Percentiles rank a stretch among this genome's conserved stretches.
phyloP scores from a whole-genome alignment of 1,140 invertebrate species.

The Drepana arcuata region DNA sequence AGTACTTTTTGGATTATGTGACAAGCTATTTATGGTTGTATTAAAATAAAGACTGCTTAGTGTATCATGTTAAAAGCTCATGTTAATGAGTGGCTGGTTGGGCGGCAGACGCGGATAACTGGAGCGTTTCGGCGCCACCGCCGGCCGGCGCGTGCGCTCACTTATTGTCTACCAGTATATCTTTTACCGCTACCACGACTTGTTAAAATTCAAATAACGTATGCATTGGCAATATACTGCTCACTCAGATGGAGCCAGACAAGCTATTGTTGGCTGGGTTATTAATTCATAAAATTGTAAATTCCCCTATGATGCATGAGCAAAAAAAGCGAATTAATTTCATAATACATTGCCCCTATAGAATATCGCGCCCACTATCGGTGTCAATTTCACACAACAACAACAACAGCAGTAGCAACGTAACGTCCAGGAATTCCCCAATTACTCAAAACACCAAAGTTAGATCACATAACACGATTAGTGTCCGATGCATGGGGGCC shows the following conservation, averaged over 20 bases:
- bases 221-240: too few relatives aligned
- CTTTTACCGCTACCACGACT: conserved; percentile 32
- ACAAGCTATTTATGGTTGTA: too few relatives aligned
- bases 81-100: conserved; percentile 1
- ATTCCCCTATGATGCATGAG: too few relatives aligned
- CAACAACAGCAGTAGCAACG: not conserved
- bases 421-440: conserved; percentile 9
- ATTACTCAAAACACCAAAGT: conserved; percentile 25
- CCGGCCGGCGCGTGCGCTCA: conserved; percentile 25
- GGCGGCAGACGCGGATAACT: conserved; percentile 27
- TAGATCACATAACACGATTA: conserved; percentile 51
- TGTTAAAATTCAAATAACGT: conserved; percentile 49
- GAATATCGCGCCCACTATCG: not conserved
- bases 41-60: too few relatives aligned
- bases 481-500: conserved; percentile 27
- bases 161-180: conserved; percentile 40
- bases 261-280: too few relatives aligned
- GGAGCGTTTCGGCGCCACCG: conserved; percentile 52
- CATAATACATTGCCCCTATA: not conserved
- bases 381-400: not conserved
- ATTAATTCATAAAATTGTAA: too few relatives aligned
- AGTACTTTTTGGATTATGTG: too few relatives aligned
- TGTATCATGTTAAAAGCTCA: conserved; percentile 4
- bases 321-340: conserved; percentile 3
- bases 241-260: too few relatives aligned